phyloP scores from a whole-genome alignment of 2,797 vertebrate species.

The Anolis apletophallus region DNA sequence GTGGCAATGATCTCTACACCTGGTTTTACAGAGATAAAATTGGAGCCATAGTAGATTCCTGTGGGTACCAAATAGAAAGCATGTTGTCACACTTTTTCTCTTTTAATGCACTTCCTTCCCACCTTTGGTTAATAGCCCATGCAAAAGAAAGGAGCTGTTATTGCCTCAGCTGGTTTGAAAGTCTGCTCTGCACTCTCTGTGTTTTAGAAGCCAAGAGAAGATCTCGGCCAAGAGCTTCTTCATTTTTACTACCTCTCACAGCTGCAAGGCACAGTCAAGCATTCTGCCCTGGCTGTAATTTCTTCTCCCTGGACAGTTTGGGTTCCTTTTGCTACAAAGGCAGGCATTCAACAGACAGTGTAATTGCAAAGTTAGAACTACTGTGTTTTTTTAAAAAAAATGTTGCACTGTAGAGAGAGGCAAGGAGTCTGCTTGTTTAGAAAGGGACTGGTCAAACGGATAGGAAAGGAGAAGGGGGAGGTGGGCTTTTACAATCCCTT shows the following conservation, averaged over 20 bases:
- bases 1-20: too few relatives aligned
- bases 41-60: background rate
- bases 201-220: conserved; percentile 5
- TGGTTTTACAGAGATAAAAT: background rate
- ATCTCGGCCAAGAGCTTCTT: background rate
- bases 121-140: background rate
- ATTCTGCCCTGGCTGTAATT: conserved; percentile 46
- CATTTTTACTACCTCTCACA: background rate
- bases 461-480: background rate
- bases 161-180: background rate
- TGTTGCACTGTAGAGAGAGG: conserved; percentile 63
- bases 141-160: conserved; percentile 24
- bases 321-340: conserved; percentile 64
- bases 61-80: background rate
- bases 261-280: conserved; percentile 34
- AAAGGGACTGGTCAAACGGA: conserved; percentile 70
- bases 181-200: background rate
- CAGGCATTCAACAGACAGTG: conserved; percentile 65
- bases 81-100: background rate
- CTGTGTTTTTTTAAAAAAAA: conserved; percentile 66
- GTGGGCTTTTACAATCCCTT: background rate
- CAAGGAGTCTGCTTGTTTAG: conserved; percentile 72
- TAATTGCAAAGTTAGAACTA: conserved; percentile 63
- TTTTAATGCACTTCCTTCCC: background rate
- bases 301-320: conserved; percentile 54